phyloP scores from a whole-genome alignment of 2,113 vertebrate genomes.

The Coryphaenoides rupestris region DNA sequence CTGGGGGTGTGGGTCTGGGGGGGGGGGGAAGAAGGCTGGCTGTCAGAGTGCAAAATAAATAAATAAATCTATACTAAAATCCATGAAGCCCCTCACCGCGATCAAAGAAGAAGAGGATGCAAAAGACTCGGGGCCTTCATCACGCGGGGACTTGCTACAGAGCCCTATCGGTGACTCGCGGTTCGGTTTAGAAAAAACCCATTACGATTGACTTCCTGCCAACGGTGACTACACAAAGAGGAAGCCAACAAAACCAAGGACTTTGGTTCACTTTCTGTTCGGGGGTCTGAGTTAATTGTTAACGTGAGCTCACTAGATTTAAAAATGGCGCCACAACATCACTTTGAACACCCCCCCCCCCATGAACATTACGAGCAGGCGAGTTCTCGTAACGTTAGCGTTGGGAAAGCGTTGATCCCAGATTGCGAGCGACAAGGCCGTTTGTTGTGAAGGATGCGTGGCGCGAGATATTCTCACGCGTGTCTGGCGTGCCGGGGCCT shows the following conservation, averaged over 20 bases:
- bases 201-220: constrained; percentile 77
- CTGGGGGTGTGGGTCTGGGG: too few relatives aligned
- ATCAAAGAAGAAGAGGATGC: constrained; percentile 67
- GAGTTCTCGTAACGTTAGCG: constrained; percentile 31
- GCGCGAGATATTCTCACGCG: constrained; percentile 33
- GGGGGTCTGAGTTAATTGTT: constrained; percentile 48
- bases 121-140: too few relatives aligned
- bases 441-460: constrained; percentile 26
- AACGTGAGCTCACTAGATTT: constrained; percentile 35
- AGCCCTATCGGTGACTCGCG: constrained; percentile 67
- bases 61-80: constrained; percentile 62
- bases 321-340: constrained; percentile 44
- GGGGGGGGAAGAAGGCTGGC: too few relatives aligned
- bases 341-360: constrained; percentile 33
- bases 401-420: constrained; percentile 49
- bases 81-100: constrained; percentile 72
- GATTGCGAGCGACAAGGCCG: constrained; percentile 54
- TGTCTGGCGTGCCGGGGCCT: too few relatives aligned
- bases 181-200: too few relatives aligned
- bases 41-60: too few relatives aligned
- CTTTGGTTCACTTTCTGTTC: constrained; percentile 57
- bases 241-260: too few relatives aligned
- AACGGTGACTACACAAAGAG: constrained; percentile 76
- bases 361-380: constrained; percentile 14
- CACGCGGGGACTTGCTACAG: too few relatives aligned